These are phyloP conservation scores for Alces alces DNA, from an alignment of 2,113 vertebrate species.

Conservation along the genomic window DNA sequence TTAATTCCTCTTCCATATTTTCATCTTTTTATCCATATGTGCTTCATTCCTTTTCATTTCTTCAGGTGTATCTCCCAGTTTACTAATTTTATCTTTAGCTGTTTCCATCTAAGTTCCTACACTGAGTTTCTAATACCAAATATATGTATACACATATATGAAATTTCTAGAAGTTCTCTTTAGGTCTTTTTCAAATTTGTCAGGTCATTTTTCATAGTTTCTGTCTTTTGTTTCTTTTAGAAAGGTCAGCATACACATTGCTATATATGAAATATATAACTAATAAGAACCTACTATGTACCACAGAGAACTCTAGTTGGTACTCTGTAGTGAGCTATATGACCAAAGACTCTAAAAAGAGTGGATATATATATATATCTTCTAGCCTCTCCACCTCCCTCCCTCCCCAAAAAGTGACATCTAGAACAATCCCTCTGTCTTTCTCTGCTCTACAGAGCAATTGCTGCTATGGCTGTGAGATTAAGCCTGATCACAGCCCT, in stretches of 20 bases:
- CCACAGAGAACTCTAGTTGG: background rate
- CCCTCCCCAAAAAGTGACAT: background rate
- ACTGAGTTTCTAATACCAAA: background rate
- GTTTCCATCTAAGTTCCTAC: background rate
- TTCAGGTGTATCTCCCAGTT: background rate
- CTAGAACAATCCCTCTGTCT: background rate
- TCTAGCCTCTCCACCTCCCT: background rate
- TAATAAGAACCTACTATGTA: background rate
- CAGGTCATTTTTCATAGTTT: background rate
- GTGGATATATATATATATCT: background rate
- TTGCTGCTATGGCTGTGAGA: background rate
- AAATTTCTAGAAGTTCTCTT: background rate
- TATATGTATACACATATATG: background rate
- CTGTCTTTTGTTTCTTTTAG: background rate
- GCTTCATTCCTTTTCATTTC: background rate
- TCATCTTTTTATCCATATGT: background rate
- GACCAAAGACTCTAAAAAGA: background rate
- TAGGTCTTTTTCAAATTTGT: background rate
- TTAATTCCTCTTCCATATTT: background rate
- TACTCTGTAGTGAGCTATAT: background rate
- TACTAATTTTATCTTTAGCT: background rate
- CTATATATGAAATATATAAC: background rate
- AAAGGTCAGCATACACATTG: background rate
- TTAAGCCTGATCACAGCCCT: background rate
- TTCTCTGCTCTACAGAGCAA: background rate